Evolutionary conservation across 2,797 vertebrate species (phyloP).

Genomic region (Leptodactylus fallax): DNA sequence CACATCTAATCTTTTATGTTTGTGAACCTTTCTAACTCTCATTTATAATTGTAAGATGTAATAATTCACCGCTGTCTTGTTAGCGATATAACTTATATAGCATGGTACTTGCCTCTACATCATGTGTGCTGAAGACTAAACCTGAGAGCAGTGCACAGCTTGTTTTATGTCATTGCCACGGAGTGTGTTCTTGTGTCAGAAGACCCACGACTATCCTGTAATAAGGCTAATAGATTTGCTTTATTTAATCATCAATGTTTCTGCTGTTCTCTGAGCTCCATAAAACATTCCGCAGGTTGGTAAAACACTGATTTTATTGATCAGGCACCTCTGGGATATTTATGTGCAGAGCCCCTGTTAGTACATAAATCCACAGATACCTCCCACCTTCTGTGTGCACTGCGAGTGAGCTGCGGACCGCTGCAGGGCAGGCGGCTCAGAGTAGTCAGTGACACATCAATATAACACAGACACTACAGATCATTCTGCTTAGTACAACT

Average conservation of each 20-base stretch:
- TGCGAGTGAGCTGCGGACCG: conserved; percentile 42
- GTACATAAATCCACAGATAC: conserved; percentile 70
- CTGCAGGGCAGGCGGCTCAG: conserved; percentile 46
- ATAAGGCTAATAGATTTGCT: conserved; percentile 81
- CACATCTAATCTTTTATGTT: too few relatives aligned
- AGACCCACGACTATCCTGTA: conserved; percentile 62
- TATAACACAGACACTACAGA: conserved; percentile 14
- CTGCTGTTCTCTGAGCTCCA: conserved; percentile 72
- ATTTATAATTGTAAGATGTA: too few relatives aligned
- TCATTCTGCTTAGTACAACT: neutral
- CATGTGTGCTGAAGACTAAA: neutral
- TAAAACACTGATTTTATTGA: conserved; percentile 80
- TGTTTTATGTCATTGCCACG: conserved; percentile 25
- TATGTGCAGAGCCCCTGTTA: conserved; percentile 75
- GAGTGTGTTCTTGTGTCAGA: conserved; percentile 33
- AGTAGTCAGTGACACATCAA: conserved; percentile 37
- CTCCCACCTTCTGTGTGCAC: conserved; percentile 55
- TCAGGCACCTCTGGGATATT: conserved; percentile 77
- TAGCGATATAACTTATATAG: too few relatives aligned
- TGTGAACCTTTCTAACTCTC: too few relatives aligned
- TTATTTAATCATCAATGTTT: conserved; percentile 81
- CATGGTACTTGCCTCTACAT: too few relatives aligned
- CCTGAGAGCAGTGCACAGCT: neutral
- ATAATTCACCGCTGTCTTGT: too few relatives aligned
- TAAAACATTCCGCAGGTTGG: conserved; percentile 80